Evolutionary conservation across 2,888 invertebrate genomes (phyloP), one percentile per base, ranked within the genome.

Genomic region (Sarcophaga caerulescens): DNA sequence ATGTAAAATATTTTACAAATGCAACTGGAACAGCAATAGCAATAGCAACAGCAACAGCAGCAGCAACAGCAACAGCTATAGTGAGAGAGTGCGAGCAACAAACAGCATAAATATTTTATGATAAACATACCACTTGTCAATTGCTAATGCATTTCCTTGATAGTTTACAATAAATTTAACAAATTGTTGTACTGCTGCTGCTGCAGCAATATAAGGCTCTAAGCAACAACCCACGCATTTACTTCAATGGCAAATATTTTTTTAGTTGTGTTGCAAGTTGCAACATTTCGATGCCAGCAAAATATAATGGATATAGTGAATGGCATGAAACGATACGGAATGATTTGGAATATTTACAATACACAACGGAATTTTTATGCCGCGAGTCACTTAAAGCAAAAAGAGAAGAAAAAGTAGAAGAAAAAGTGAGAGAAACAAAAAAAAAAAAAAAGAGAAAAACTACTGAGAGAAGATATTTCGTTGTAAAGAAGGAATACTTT

Each of bases 131-230:
- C 85, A 66, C 78, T 44, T 81, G 78, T 71, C 81, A 81, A 77
- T 80, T 86, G 81, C 86, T 86, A 86, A 86, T 86, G 86, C 81
- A 86, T 84, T 81, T 84, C 86, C 81, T 78, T 78, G 70, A 86
- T 84, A 86, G 81, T 75, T 86, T 84, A 86, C 81, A 84, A 86
- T 84, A 86, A 81, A 84, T 86, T 84, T 84, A 84, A 81, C 86
- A 86, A 86, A 84, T 81, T 60, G 60, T 60, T 35, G 60, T 19
- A 44, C 6, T 52, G n/a, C 63, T 66, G n/a, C 63, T 66, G 19
- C 45, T 69, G 59, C 45, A 21, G 21, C 66, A 63, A 17, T 60
- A 47, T 19, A 44, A 25, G n/a, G 57, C 59, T 76, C 19, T 60
- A 52, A 62, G 68, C 47, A 68, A 69, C 25, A 78, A 23, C 25